Base-by-base conservation (phyloP, 2,888 invertebrate genomes). In the Hirtodrosophila trivittata region DNA sequence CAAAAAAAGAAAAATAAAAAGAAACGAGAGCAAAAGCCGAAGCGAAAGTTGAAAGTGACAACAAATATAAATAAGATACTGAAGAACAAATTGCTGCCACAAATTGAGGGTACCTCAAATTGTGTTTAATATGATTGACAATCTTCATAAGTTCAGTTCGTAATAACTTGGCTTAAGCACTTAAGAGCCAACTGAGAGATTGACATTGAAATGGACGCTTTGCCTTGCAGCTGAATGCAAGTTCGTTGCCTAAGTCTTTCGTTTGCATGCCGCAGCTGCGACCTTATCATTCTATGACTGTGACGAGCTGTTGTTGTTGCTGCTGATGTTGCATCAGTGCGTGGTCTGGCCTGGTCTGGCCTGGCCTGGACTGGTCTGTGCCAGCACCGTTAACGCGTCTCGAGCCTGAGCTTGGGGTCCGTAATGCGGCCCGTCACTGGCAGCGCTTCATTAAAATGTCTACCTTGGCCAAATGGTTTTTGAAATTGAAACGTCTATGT, bases 401-500 rank as follows among this genome's bases (percentile, higher is more conserved):
- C 18, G 28, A 37, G 62, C 63, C 33, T 26, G 37, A 46, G 57
- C 66, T n/a, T 10, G 3, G 2, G 13, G 5, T 33, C 2, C 18
- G 5, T 33, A 13, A 10, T 38, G 38, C 14, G 5, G 38, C 38
- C 26, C 38, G 13, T 38, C 38, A 38, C 13, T 67, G 69, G 70
- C 71, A 71, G 70, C 78, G 80, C 70, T 83, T 83, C 83, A 83
- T 84, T 84, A 84, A 83, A 82, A 85, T 78, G 86, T 87, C 86
- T 85, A 65, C 74, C 85, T 85, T 66, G 68, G 80, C 66, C 80
- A 80, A 78, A 82, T 76, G 72, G 65, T 51, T 74, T 68, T 69
- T 85, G 83, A 83, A 83, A 83, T 87, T 83, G 83, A 83, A 83
- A 87, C 87, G 83, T 87, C 78, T 82, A 43, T 66, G 86, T 82